These are phyloP conservation scores for Platorchestia sp. DNA, from an alignment of 1,140 invertebrate species.

Conservation along the genomic window DNA sequence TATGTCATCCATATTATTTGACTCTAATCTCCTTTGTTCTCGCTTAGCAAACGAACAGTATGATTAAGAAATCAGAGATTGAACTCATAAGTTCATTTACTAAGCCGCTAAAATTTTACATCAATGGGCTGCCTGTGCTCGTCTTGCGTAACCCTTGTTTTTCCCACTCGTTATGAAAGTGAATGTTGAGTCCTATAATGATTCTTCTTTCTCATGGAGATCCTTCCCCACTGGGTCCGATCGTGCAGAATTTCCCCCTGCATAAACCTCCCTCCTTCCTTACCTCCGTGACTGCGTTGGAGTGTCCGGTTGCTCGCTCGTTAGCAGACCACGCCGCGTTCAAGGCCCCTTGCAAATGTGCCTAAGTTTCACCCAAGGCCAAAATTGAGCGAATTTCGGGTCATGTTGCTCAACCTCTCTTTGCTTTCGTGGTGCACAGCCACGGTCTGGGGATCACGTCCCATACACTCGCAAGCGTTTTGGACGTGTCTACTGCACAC, in stretches of 20 bases:
- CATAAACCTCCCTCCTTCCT: not conserved
- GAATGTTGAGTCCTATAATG: not conserved
- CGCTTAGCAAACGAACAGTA: not conserved
- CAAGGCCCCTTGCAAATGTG: not conserved
- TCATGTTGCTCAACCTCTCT: not conserved
- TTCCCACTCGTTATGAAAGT: not conserved
- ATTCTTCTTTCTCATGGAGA: not conserved
- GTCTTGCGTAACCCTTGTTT: not conserved
- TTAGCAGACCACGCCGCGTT: not conserved
- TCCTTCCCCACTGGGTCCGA: not conserved
- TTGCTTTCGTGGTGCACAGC: not conserved
- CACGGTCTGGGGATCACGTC: not conserved
- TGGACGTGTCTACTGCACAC: not conserved
- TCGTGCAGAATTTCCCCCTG: not conserved
- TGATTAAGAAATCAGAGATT: not conserved
- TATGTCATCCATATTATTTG: not conserved
- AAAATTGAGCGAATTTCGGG: not conserved
- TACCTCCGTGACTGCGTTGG: not conserved
- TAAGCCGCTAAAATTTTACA: not conserved
- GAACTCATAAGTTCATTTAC: not conserved
- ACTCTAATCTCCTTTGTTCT: not conserved
- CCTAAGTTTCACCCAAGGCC: not conserved
- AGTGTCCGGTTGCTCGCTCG: not conserved
- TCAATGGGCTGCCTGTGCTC: no score
- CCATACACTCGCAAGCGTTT: not conserved